Evolutionary conservation across 2,888 invertebrate genomes (phyloP).

Genomic region (Mechanitis mazaeus): DNA sequence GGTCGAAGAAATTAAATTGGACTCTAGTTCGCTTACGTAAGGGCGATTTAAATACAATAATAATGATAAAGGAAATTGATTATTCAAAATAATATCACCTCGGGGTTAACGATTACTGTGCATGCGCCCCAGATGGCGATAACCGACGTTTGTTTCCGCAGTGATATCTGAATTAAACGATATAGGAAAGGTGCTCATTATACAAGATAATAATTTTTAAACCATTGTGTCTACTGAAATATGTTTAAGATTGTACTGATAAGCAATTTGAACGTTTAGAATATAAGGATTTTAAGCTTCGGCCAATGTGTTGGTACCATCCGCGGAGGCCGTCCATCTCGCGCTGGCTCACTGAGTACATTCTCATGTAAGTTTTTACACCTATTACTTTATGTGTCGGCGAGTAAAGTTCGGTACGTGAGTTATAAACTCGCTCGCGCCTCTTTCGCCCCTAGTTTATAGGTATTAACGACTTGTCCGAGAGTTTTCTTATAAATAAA

Average conservation of each 20-base stretch:
- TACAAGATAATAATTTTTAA: constrained; percentile 67
- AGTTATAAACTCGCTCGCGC: constrained; percentile 77
- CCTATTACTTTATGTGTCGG: constrained; percentile 78
- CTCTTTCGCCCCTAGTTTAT: constrained; percentile 77
- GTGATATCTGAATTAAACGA: constrained; percentile 77
- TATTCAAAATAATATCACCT: constrained; percentile 76
- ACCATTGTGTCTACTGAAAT: constrained; percentile 27
- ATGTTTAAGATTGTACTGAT: constrained; percentile 14
- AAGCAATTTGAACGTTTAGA: constrained; percentile 15
- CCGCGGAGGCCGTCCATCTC: constrained; percentile 63
- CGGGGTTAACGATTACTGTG: constrained; percentile 77
- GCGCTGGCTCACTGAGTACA: constrained; percentile 74
- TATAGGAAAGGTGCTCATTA: constrained; percentile 76
- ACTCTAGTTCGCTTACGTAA: constrained; percentile 61
- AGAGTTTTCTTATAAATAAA: constrained; percentile 78
- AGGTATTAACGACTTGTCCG: constrained; percentile 78
- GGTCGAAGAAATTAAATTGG: constrained; percentile 55
- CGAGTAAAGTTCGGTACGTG: constrained; percentile 78
- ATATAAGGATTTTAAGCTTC: constrained; percentile 26
- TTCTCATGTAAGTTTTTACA: constrained; percentile 77
- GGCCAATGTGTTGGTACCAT: constrained; percentile 16
- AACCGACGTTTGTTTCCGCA: constrained; percentile 77
- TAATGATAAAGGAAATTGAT: constrained; percentile 71
- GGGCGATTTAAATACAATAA: constrained; percentile 58
- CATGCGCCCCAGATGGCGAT: constrained; percentile 73